Conservation (phyloP, 2,113 vertebrate genomes). For the Catagonus wagneri region DNA sequence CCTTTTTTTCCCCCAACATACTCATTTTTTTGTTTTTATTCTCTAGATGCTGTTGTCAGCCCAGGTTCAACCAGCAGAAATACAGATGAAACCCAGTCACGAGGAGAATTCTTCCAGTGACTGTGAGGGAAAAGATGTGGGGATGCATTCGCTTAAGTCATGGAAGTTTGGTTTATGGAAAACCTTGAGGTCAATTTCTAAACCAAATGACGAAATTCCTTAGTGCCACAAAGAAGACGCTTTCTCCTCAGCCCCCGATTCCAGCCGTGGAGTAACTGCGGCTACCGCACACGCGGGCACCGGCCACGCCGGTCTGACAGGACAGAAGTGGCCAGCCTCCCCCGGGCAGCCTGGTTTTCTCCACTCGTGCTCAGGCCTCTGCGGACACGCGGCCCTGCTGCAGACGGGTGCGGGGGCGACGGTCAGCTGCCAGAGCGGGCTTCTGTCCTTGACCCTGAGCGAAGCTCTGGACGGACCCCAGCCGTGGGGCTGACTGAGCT, state of each 20-base stretch:
- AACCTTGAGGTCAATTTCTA: not conserved
- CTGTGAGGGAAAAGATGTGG: not conserved
- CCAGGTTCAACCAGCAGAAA: not conserved
- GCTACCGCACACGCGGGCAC: not conserved
- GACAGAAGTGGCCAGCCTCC: not conserved
- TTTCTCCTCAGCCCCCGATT: no score
- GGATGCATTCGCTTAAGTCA: no score
- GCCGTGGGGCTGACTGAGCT: no score
- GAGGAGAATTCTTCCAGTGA: not conserved
- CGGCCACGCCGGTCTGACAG: not conserved
- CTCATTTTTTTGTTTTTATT: not conserved
- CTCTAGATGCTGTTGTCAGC: not conserved
- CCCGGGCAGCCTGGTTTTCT: not conserved
- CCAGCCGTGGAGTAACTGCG: not conserved
- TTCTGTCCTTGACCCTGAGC: not conserved
- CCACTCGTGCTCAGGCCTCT: fast-evolving
- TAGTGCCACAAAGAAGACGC: no score
- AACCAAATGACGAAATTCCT: not conserved
- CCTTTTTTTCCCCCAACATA: not conserved
- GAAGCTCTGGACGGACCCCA: not conserved
- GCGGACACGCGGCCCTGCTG: not conserved
- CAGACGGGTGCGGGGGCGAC: not conserved
- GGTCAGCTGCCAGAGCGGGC: not conserved
- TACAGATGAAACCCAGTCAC: not conserved
- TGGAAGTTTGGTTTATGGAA: not conserved